Percentiles rank a stretch among this genome's conserved stretches.
These are phyloP conservation scores for Drosophila macrospina DNA, from an alignment of 2,888 invertebrate genomes.

Conservation along the genomic window DNA sequence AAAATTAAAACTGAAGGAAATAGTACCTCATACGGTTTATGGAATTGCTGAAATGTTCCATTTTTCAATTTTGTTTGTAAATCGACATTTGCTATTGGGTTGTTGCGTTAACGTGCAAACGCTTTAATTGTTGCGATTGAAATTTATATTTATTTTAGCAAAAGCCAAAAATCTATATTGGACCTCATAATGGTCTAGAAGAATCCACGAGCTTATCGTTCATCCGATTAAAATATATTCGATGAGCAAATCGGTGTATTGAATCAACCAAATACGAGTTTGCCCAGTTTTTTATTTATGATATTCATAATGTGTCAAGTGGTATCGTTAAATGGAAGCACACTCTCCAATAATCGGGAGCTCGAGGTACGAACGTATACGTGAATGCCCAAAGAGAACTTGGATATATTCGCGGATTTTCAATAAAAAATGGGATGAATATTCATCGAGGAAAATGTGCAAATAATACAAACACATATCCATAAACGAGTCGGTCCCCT, in stretches of 20 bases:
- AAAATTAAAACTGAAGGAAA: background rate
- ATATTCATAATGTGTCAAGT: constrained; percentile 16
- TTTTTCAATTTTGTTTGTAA: constrained; percentile 17
- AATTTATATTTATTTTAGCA: constrained; percentile 14
- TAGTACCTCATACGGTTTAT: constrained; percentile 28
- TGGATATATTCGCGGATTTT: constrained; percentile 9
- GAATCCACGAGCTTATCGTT: background rate
- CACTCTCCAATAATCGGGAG: background rate
- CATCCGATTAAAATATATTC: background rate
- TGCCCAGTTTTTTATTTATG: background rate
- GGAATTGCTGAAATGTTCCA: constrained; percentile 22
- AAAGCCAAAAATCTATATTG: background rate
- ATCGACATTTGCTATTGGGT: constrained; percentile 20
- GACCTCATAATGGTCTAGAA: background rate
- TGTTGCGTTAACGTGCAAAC: constrained; percentile 33
- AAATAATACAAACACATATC: constrained; percentile 19
- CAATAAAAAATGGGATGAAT: constrained; percentile 21
- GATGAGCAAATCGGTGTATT: background rate
- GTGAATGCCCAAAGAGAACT: constrained; percentile 12
- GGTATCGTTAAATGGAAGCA: constrained; percentile 18
- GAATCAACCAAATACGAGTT: background rate
- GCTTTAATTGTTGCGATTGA: constrained; percentile 65
- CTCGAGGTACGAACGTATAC: background rate
- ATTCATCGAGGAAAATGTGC: constrained; percentile 16
- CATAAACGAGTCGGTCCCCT: constrained; percentile 4